phyloP scores from a whole-genome alignment of 2,113 vertebrate species.

The Melanotaenia duboulayi region DNA sequence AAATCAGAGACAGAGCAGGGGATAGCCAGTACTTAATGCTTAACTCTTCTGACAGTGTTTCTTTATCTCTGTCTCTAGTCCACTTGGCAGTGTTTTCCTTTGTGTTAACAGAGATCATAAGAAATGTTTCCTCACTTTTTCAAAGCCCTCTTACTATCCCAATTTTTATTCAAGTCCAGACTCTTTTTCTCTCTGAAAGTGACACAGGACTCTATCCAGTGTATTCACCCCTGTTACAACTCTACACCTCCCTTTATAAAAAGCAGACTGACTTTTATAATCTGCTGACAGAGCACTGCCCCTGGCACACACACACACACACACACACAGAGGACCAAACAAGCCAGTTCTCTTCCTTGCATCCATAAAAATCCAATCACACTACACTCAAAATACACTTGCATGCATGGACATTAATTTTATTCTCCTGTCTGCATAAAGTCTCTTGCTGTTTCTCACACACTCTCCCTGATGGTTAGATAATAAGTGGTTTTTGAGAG shows the following conservation, averaged over 20 bases:
- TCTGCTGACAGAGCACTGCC: conserved; percentile 46
- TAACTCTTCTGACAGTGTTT: neutral
- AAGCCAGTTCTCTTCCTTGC: conserved; percentile 4
- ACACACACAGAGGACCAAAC: neutral
- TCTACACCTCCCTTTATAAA: conserved; percentile 77
- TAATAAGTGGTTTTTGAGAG: conserved; percentile 68
- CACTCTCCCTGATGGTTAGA: conserved; percentile 26
- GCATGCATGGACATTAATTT: neutral
- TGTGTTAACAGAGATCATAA: neutral
- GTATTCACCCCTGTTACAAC: conserved; percentile 66
- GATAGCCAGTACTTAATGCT: neutral
- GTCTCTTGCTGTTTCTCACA: neutral
- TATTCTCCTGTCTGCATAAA: neutral
- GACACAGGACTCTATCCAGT: conserved; percentile 25
- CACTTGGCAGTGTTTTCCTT: conserved; percentile 13
- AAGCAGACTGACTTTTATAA: conserved; percentile 45
- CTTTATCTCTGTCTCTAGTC: conserved; percentile 2
- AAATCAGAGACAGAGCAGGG: neutral
- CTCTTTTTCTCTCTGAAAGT: neutral
- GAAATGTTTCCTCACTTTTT: conserved; percentile 5
- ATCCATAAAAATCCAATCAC: conserved; percentile 18
- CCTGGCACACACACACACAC: conserved; percentile 4
- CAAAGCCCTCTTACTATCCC: conserved; percentile 9
- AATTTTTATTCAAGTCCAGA: neutral
- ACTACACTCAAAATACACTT: conserved; percentile 21